Conservation (phyloP, 2,113 vertebrate genomes). For the Pogonocichla stellata region DNA sequence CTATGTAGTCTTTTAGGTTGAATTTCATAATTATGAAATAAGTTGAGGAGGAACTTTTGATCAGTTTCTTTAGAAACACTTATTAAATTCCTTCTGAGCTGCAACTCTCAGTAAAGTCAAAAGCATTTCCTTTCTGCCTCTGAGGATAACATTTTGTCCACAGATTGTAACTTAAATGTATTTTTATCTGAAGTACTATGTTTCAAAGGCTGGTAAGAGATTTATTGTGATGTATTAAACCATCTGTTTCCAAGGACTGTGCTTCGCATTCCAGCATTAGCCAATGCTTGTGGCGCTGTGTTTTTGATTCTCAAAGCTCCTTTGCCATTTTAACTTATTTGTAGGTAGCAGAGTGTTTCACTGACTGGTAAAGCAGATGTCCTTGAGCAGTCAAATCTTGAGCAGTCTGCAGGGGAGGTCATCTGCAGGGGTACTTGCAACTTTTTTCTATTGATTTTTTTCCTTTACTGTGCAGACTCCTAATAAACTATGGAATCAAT, state of each 20-base stretch:
- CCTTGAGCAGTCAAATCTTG: background rate
- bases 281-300: background rate
- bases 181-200: conserved; percentile 56
- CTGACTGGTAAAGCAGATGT: conserved; percentile 36
- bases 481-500: background rate
- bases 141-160: conserved; percentile 30
- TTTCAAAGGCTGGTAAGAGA: conserved; percentile 54
- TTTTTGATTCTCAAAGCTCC: conserved; percentile 29
- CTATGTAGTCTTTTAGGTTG: background rate
- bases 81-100: background rate
- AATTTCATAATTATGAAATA: background rate
- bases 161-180: conserved; percentile 56
- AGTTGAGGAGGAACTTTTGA: background rate
- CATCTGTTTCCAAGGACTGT: conserved; percentile 69
- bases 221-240: conserved; percentile 71
- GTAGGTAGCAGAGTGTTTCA: background rate
- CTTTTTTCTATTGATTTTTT: background rate
- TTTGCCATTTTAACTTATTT: conserved; percentile 24
- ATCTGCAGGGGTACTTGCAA: background rate
- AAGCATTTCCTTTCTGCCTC: conserved; percentile 2
- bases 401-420: background rate
- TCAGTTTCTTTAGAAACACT: background rate
- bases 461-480: background rate
- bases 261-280: conserved; percentile 35
- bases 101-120: background rate